Evolutionary conservation across 2,113 vertebrate species (phyloP).

Genomic region (Channa maculata): DNA sequence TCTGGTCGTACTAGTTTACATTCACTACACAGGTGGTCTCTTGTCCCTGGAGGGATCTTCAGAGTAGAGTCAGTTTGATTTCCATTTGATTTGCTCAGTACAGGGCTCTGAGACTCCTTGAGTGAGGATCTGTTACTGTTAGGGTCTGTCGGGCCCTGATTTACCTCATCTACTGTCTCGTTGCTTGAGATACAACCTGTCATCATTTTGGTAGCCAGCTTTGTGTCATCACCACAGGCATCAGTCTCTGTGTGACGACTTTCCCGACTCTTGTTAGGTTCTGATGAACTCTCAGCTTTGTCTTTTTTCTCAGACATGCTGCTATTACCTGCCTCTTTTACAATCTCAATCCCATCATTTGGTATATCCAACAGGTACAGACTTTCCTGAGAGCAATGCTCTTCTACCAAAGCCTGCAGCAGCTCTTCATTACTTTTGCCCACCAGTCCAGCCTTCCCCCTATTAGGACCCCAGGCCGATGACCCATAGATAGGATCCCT

Average conservation of each 20-base stretch:
- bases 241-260: slow-evolving; percentile 2
- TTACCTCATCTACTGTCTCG: background rate
- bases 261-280: background rate
- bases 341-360: slow-evolving; percentile 12
- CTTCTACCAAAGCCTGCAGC: slow-evolving; percentile 88
- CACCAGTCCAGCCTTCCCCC: slow-evolving; percentile 87
- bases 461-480: slow-evolving; percentile 89
- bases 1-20: slow-evolving; percentile 87
- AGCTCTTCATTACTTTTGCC: slow-evolving; percentile 90
- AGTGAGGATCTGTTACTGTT: background rate
- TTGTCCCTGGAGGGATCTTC: background rate
- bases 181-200: slow-evolving; percentile 1
- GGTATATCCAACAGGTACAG: slow-evolving; percentile 85
- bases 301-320: background rate
- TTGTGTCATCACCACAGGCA: background rate
- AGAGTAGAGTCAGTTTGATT: background rate
- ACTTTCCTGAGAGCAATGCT: slow-evolving; percentile 89
- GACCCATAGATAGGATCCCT: slow-evolving; percentile 98
- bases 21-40: slow-evolving; percentile 90
- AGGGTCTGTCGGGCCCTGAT: background rate
- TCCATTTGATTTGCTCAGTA: slow-evolving; percentile 10
- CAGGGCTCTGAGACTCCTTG: background rate
- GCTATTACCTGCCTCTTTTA: background rate
- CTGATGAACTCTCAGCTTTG: background rate
- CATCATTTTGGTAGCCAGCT: background rate